Base-by-base conservation (phyloP, 2,888 invertebrate species). In the Aporophyla nigra region DNA sequence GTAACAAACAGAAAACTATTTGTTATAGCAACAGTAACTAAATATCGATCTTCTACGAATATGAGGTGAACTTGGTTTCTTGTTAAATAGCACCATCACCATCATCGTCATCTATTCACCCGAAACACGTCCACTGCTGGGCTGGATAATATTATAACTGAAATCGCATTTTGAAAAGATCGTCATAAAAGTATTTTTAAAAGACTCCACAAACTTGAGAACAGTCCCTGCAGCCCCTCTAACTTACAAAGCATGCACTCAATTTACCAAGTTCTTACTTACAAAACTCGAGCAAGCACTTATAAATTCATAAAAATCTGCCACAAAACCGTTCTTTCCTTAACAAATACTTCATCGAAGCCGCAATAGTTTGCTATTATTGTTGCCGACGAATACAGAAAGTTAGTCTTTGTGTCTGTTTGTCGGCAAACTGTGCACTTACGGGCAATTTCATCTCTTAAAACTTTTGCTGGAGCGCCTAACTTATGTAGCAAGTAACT, bases 371-470 rank as follows among this genome's bases (percentile, higher is more conserved):
- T 86, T 67, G 58, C 73, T 67, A 58, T 82, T 73, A 86, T 83
- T 83, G 78, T 78, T 77, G 59, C 68, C 83, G 83, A 77, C 73
- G 83, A 83, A 70, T 85, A 82, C 78, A 74, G 67, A 83, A 84
- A 84, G 83, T 84, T 84, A 54, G 70, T 27, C 71, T 76, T 79
- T 84, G 80, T 76, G 81, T 84, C 77, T 77, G 80, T 83, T 76
- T 75, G 70, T 86, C 75, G 54, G 68, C 80, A 73, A 86, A 84
- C 84, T 84, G 87, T 84, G 85, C 87, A 85, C 85, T 85, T 86
- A 86, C 87, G 75, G 75, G 67, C 85, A 84, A 86, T 86, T 86
- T 80, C 74, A 77, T 80, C 80, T 77, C 81, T 76, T 84, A 70
- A 84, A 85, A 86, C 69, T 85, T 85, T 75, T 21, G 9, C 70